phyloP scores from a whole-genome alignment of 2,113 vertebrate genomes.

The Zapus hudsonius region DNA sequence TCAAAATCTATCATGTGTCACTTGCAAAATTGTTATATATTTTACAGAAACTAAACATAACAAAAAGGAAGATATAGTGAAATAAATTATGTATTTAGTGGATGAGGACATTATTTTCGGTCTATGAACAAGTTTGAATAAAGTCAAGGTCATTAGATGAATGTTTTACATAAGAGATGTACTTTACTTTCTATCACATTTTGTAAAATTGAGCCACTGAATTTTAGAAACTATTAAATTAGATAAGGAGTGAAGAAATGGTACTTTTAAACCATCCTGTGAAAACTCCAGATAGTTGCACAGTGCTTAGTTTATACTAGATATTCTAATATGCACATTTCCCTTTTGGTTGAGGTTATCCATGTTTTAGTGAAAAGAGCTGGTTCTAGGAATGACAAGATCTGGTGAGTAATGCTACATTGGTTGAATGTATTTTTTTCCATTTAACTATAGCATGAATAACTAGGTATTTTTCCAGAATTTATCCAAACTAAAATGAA shows the following conservation, averaged over 20 bases:
- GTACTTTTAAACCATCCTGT: background rate
- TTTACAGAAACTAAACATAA: background rate
- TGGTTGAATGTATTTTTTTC: constrained; percentile 11
- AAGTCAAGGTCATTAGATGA: background rate
- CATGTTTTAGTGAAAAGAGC: background rate
- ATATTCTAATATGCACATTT: background rate
- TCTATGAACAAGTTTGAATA: background rate
- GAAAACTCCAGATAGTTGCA: background rate
- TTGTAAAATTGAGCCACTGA: background rate
- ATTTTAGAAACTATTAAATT: constrained; percentile 13
- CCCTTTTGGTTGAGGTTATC: background rate
- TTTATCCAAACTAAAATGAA: background rate
- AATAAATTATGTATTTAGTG: background rate
- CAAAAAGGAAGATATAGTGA: background rate
- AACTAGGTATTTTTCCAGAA: background rate
- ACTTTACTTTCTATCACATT: background rate
- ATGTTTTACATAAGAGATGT: background rate
- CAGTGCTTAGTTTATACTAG: background rate
- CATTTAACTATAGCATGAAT: background rate
- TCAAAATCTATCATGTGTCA: background rate
- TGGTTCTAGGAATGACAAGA: background rate
- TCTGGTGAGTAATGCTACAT: too few relatives aligned
- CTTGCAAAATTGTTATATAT: background rate
- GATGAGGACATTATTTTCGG: background rate
- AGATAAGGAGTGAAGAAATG: background rate